Conservation (phyloP, 2,797 vertebrate genomes). For the Nothura maculosa region DNA sequence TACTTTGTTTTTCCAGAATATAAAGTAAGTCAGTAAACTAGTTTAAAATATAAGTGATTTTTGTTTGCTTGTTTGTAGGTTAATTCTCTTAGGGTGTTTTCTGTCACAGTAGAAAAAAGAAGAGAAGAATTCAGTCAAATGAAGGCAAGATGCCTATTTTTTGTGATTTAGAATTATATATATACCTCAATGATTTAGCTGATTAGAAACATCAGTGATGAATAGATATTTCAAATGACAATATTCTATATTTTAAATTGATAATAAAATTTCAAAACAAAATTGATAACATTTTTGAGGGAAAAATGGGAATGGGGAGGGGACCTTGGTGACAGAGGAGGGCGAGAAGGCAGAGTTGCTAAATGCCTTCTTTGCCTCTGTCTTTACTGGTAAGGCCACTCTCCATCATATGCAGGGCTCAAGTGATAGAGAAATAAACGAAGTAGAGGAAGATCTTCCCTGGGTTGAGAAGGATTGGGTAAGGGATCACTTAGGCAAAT, state of each 20-base stretch:
- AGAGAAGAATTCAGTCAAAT: not conserved
- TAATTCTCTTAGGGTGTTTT: not conserved
- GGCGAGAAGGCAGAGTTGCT: too few relatives aligned
- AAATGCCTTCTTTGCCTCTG: too few relatives aligned
- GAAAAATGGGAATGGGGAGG: too few relatives aligned
- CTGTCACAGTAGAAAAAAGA: not conserved
- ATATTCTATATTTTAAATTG: not conserved
- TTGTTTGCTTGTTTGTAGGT: not conserved
- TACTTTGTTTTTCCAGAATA: not conserved
- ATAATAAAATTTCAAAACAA: not conserved
- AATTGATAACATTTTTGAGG: too few relatives aligned
- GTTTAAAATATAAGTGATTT: not conserved
- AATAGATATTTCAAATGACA: not conserved
- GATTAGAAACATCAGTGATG: not conserved
- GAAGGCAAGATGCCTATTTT: not conserved
- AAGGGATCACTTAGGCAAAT: too few relatives aligned
- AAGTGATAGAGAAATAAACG: too few relatives aligned
- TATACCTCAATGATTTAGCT: not conserved
- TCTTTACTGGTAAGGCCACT: too few relatives aligned
- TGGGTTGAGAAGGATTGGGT: too few relatives aligned
- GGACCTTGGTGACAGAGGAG: too few relatives aligned
- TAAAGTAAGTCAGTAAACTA: not conserved
- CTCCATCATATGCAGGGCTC: too few relatives aligned
- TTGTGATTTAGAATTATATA: not conserved
- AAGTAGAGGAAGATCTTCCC: too few relatives aligned